phyloP scores from a whole-genome alignment of 1,140 invertebrate species.

The Rhopalosiphum maidis region DNA sequence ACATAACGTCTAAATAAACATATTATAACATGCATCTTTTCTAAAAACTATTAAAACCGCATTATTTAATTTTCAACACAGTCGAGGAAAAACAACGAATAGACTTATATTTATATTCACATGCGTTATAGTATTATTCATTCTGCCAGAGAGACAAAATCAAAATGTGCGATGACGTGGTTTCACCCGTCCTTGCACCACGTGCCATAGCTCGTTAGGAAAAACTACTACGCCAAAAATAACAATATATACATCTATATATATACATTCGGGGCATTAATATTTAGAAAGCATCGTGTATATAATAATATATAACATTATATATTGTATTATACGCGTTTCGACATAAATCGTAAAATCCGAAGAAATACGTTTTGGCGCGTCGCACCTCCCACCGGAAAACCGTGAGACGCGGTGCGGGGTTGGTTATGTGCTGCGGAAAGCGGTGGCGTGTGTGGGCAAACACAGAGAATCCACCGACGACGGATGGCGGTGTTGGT shows the following conservation, averaged over 20 bases:
- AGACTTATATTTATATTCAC: not conserved
- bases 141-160: not conserved
- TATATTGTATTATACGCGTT: not conserved
- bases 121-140: not conserved
- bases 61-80: not conserved
- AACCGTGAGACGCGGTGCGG: not conserved
- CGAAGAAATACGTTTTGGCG: conserved; percentile 28
- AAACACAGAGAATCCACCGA: not conserved
- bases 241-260: not conserved
- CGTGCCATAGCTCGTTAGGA: not conserved
- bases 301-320: not conserved
- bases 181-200: too few relatives aligned
- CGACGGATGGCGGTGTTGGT: not conserved
- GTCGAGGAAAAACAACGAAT: not conserved
- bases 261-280: not conserved
- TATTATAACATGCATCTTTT: not conserved
- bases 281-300: not conserved
- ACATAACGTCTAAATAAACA: not conserved
- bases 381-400: not conserved
- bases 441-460: not conserved
- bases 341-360: conserved; percentile 3
- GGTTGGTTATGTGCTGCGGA: not conserved
- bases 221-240: not conserved
- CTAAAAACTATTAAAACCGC: not conserved
- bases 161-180: not conserved